Evolutionary conservation across 2,113 vertebrate genomes (phyloP), one percentile per base, ranked within the genome.

Genomic region (Apodemus sylvaticus): DNA sequence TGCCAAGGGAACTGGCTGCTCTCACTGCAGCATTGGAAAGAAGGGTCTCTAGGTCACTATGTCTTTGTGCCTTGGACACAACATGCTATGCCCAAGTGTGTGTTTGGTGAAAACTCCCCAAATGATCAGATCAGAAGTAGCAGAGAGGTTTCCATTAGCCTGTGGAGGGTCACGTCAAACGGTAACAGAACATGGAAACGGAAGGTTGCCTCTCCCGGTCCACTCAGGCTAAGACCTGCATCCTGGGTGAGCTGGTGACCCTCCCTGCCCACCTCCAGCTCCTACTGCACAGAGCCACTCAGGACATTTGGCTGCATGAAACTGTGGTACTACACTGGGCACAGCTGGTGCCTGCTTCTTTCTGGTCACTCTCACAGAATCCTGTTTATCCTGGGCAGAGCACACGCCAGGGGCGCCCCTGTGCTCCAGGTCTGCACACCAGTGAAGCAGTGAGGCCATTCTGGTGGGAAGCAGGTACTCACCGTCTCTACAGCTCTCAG

Each of bases 401-500:
- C 26, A 77, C 20, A n/a, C 29, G 83, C 34, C 91, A 89, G 85
- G 5, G 53, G 42, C 6, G 12, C 36, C n/a, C 48, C 17, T 19
- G 62, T 14, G 2, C 51, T 31, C 16, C 42, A 78, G 22, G 13
- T 62, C 71, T 68, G 62, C n/a, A 76, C 42, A n/a, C 34, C 2
- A 17, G 34, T 2, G 5, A 26, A 48, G 36, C 0, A 26, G 34
- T 10, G 39, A 86, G 36, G 88, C 55, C 45, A 39, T 79, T 19
- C 79, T 64, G 66, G 73, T 0, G 78, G 96, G 76, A 79, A 97
- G 60, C 60, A 55, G 70, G 93, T 96, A 99, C 99, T 99, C 97
- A 99, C 99, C 6, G 97, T 99, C 97, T 99, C 99, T 66, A 99
- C 99, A 0, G 99, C 99, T 97, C 98, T 99, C 97, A 99, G 98